phyloP scores from a whole-genome alignment of 30 jellyfish, hydroid and myxozoan species.

The Cassiopea xamachana region DNA sequence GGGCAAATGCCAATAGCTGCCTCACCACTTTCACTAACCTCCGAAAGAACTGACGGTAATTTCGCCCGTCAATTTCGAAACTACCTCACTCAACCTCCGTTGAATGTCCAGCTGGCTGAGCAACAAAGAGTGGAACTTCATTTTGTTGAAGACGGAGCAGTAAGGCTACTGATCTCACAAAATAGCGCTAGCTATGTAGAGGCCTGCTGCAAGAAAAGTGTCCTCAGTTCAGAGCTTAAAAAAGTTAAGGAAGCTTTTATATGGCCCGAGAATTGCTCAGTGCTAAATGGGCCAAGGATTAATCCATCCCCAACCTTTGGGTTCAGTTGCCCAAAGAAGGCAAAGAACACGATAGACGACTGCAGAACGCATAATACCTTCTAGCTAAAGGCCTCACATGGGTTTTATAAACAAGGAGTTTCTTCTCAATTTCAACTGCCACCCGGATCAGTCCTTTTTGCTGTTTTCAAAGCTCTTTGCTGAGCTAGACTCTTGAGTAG shows the following conservation, averaged over 20 bases:
- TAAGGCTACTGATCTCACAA: too few relatives aligned
- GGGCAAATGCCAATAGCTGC: too few relatives aligned
- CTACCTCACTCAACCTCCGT: too few relatives aligned
- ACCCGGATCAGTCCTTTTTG: conserved; percentile 4
- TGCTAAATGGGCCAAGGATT: neutral
- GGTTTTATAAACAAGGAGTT: conserved; percentile 2
- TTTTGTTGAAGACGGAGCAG: too few relatives aligned
- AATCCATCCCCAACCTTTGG: conserved; percentile 5
- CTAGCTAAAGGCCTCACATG: conserved; percentile 13
- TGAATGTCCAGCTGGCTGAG: too few relatives aligned
- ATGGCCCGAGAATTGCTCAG: conserved; percentile 25
- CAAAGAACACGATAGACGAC: conserved; percentile 10
- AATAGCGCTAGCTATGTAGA: too few relatives aligned
- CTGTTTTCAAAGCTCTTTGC: conserved; percentile 1
- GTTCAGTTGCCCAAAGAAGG: conserved; percentile 12
- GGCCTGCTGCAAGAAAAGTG: too few relatives aligned
- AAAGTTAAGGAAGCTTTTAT: neutral
- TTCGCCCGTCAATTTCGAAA: too few relatives aligned
- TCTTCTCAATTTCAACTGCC: conserved; percentile 6
- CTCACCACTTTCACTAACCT: too few relatives aligned
- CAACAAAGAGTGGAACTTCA: too few relatives aligned
- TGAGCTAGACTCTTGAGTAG: conserved; percentile 1
- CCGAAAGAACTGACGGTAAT: too few relatives aligned
- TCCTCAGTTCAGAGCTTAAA: too few relatives aligned
- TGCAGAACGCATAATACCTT: neutral